Conservation (phyloP, 2,797 vertebrate genomes). For the Taeniopygia guttata region DNA sequence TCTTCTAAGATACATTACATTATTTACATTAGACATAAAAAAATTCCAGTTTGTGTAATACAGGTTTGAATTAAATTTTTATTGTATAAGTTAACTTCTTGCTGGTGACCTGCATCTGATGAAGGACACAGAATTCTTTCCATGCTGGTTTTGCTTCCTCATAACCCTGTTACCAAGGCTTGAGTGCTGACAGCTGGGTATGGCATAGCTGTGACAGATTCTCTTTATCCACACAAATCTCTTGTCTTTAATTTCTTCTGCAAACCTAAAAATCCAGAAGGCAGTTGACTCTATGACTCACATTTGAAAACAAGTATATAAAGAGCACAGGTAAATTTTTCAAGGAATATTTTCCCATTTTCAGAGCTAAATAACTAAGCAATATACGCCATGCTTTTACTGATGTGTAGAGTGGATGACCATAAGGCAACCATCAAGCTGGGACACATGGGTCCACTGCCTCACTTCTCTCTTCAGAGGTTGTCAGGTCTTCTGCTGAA, state of each 20-base stretch:
- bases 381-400: background rate
- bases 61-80: background rate
- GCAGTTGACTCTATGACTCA: background rate
- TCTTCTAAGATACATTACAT: background rate
- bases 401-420: background rate
- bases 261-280: background rate
- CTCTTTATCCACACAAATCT: background rate
- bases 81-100: background rate
- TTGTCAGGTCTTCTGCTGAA: background rate
- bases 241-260: background rate
- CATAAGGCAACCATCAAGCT: background rate
- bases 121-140: background rate
- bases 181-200: fast-evolving
- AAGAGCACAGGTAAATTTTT: background rate
- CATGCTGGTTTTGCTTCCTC: background rate
- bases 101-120: background rate
- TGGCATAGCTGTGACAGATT: background rate
- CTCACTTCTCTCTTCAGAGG: background rate
- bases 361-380: background rate
- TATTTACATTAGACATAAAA: background rate
- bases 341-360: background rate
- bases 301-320: background rate
- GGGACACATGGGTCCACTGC: background rate
- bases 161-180: background rate
- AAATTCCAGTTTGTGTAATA: background rate